These are phyloP conservation scores for Neodiprion pinetum DNA, from an alignment of 1,140 invertebrate genomes.

Conservation along the genomic window DNA sequence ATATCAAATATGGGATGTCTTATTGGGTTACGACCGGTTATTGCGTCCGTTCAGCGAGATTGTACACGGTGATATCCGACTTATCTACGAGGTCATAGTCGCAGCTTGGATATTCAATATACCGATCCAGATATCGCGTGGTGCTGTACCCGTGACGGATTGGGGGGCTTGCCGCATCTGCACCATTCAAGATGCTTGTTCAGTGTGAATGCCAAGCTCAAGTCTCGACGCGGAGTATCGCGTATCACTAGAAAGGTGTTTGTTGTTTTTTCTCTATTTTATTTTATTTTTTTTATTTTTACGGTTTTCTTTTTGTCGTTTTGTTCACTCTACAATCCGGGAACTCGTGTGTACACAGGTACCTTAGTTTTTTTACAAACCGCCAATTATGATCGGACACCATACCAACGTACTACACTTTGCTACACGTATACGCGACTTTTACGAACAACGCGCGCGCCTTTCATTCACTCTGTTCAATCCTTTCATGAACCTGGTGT, in stretches of 20 bases:
- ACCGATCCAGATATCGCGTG: neutral
- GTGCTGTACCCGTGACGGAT: neutral
- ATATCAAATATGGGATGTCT: neutral
- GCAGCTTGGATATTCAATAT: neutral
- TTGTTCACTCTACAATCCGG: too few species aligned
- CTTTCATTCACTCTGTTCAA: neutral
- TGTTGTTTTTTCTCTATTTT: too few species aligned
- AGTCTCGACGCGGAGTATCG: neutral
- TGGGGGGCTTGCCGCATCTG: neutral
- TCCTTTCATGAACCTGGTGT: too few species aligned
- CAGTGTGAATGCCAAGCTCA: neutral
- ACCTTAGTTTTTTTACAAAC: too few species aligned
- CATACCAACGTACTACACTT: too few species aligned
- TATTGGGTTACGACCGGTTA: conserved; percentile 1
- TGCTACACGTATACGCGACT: too few species aligned
- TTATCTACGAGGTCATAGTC: neutral
- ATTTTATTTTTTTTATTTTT: too few species aligned
- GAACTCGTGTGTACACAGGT: too few species aligned
- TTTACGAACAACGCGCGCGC: neutral
- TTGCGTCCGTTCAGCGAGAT: neutral
- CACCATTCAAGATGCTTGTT: neutral
- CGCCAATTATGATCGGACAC: too few species aligned
- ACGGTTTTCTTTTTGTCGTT: too few species aligned
- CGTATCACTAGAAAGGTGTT: neutral
- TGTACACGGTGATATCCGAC: neutral